Evolutionary conservation across 1,140 invertebrate genomes (phyloP).

Genomic region (Aphidius gifuensis): DNA sequence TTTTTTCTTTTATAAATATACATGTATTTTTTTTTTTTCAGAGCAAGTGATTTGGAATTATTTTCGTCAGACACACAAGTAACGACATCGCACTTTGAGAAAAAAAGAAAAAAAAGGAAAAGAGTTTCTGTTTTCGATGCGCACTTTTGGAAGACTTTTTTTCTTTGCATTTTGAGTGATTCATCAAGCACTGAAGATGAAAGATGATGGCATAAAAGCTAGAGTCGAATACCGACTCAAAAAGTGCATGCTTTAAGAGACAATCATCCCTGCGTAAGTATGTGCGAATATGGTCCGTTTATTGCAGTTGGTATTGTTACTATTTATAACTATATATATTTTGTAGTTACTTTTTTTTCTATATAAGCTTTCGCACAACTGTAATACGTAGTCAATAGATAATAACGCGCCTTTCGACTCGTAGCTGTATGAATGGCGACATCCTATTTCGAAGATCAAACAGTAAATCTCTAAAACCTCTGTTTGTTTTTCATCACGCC

Average conservation of each 20-base stretch:
- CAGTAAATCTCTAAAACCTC: slow-evolving; percentile 53
- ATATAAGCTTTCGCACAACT: slow-evolving; percentile 20
- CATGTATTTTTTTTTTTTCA: too few species aligned
- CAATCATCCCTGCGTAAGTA: background rate
- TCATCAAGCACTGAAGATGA: slow-evolving; percentile 38
- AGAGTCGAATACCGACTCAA: slow-evolving; percentile 38
- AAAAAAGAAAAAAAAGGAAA: background rate
- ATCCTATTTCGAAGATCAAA: slow-evolving; percentile 52
- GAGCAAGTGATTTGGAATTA: too few species aligned
- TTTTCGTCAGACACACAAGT: too few species aligned
- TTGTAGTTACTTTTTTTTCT: background rate
- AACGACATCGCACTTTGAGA: background rate
- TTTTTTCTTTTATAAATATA: too few species aligned
- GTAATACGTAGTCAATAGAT: slow-evolving; percentile 45
- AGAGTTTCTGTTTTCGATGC: slow-evolving; percentile 7
- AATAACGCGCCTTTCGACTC: slow-evolving; percentile 32
- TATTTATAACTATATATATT: background rate
- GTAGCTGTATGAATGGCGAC: slow-evolving; percentile 47
- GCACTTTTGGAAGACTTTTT: slow-evolving; percentile 20
- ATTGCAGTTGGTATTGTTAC: background rate
- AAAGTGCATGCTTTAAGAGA: background rate
- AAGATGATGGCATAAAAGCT: slow-evolving; percentile 40
- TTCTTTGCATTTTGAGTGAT: slow-evolving; percentile 22
- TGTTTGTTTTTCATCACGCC: slow-evolving; percentile 58
- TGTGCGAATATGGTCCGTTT: background rate